Conservation (phyloP, 2,888 invertebrate species). For the Himalopsyche anomala region DNA sequence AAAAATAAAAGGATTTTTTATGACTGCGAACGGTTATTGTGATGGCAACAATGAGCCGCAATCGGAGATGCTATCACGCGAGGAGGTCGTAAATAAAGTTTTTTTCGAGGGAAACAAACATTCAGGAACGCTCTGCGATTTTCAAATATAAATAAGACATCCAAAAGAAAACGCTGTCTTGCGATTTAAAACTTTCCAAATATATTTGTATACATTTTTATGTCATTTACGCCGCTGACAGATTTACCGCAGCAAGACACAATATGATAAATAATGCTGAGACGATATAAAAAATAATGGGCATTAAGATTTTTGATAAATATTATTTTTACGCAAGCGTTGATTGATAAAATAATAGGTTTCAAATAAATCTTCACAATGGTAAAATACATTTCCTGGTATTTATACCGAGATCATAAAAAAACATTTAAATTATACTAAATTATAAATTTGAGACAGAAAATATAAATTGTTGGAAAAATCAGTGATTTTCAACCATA, state of each 20-base stretch:
- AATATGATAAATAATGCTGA: conserved; percentile 16
- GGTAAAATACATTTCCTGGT: too few relatives aligned
- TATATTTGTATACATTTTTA: conserved; percentile 33
- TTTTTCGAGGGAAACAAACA: conserved; percentile 58
- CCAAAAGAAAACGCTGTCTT: conserved; percentile 47
- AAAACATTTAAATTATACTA: too few relatives aligned
- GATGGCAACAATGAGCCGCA: conserved; percentile 26
- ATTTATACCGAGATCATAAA: too few relatives aligned
- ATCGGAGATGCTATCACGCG: conserved; percentile 61
- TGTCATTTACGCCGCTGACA: conserved; percentile 33
- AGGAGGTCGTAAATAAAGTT: conserved; percentile 61
- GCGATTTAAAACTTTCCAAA: conserved; percentile 42
- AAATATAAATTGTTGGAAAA: too few relatives aligned
- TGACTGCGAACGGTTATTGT: conserved; percentile 20
- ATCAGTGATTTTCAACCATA: too few relatives aligned
- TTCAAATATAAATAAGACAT: conserved; percentile 60
- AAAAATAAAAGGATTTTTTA: conserved; percentile 39
- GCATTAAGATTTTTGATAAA: too few relatives aligned
- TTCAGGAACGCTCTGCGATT: conserved; percentile 51
- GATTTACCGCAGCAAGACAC: conserved; percentile 12
- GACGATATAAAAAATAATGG: conserved; percentile 10
- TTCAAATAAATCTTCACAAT: too few relatives aligned
- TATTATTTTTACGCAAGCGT: too few relatives aligned
- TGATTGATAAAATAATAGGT: too few relatives aligned
- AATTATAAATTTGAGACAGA: too few relatives aligned